Evolutionary conservation across 2,113 vertebrate species (phyloP), one percentile per base, ranked within the genome.

Genomic region (Hypomesus transpacificus): DNA sequence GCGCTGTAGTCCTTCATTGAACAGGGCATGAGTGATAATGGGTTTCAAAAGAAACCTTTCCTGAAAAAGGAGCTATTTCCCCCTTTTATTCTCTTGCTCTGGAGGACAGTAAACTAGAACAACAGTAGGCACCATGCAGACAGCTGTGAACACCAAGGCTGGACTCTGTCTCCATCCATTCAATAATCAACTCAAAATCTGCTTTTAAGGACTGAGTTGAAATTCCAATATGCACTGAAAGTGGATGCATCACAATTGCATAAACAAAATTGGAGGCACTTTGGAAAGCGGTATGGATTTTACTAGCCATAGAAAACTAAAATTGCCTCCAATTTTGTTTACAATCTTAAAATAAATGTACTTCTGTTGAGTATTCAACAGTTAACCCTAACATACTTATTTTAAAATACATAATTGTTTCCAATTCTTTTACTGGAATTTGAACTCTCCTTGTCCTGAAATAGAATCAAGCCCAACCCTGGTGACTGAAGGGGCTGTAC

Each of bases 61-160:
- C 85, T 87, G 85, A 85, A 86, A 86, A 84, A 89, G 76, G 75
- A 78, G 72, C 20, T 52, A 75, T 24, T 54, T 68, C 74, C 68
- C 56, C 67, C 75, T 14, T 70, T 76, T 69, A 54, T 65, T 79
- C 71, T 83, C 73, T 20, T 76, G 83, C 69, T 77, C 73, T 62
- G 75, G 34, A 71, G 76, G 34, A 71, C 66, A 78, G 62, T 75
- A 78, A 80, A 76, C 83, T 74, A 83, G 74, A 76, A 74, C 84
- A 85, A 89, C 76, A 81, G 78, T 75, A 87, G 86, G 88, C 87
- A 87, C 86, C 91, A 89, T 91, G 91, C 89, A 89, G 81, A 76
- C 39, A 75, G 66, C 69, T 62, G 61, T 17, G 20, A 54, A 17
- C 26, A 60, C 39, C 77, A 21, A 18, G 63, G 39, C n/a, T 6